Percentiles rank a stretch among this genome's conserved stretches.
These are phyloP conservation scores for Thryonomys swinderianus DNA, from an alignment of 2,113 vertebrate species.

Conservation along the genomic window DNA sequence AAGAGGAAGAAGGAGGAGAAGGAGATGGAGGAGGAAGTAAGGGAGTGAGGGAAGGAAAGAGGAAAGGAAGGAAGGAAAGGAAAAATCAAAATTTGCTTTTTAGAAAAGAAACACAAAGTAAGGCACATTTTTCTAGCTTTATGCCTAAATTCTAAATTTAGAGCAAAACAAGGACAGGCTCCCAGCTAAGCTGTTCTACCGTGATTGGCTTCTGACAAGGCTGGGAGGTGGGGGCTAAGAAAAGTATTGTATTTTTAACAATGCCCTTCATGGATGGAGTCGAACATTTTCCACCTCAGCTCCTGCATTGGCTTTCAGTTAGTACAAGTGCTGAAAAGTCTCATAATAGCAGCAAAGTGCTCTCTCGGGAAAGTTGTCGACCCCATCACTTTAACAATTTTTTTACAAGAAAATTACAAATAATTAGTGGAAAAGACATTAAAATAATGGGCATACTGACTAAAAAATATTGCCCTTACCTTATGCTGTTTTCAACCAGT, in stretches of 20 bases:
- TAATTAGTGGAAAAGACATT: constrained; percentile 63
- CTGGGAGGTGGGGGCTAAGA: background rate
- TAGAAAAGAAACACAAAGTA: background rate
- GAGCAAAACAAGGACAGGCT: background rate
- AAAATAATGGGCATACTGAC: constrained; percentile 65
- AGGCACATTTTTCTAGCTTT: background rate
- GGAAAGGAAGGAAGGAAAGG: background rate
- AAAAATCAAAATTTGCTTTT: background rate
- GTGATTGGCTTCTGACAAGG: background rate
- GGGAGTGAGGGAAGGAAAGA: background rate
- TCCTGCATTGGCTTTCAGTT: background rate
- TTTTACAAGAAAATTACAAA: constrained; percentile 59
- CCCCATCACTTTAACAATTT: constrained; percentile 52
- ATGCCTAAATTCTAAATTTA: constrained; percentile 23
- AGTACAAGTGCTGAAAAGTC: constrained; percentile 26
- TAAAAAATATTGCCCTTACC: constrained; percentile 47
- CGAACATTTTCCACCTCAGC: background rate
- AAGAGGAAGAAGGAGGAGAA: background rate
- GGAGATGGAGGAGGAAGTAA: background rate
- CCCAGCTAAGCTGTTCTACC: background rate
- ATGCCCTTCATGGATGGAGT: background rate
- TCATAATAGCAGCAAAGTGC: constrained; percentile 67
- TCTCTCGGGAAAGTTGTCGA: constrained; percentile 62
- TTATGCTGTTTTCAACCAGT: constrained; percentile 55
- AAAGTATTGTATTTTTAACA: background rate